Evolutionary conservation across 2,113 vertebrate genomes (phyloP), one percentile per base, ranked within the genome.

Genomic region (Myotis yumanensis): DNA sequence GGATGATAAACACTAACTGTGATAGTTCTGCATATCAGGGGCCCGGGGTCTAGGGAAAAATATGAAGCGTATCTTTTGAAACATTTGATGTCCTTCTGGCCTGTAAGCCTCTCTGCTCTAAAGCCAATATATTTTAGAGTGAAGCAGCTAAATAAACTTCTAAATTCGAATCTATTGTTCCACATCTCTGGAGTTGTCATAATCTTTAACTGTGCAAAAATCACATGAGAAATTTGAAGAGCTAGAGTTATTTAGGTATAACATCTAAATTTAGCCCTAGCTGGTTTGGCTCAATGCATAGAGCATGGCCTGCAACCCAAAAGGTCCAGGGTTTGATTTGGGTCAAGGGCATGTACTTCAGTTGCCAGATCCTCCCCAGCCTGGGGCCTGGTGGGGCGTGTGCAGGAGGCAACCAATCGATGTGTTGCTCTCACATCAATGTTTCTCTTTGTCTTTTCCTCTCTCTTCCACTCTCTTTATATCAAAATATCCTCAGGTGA

Each of bases 111-210:
- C 66, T 93, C 64, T 89, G 48, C 79, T 69, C 68, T 51, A 95
- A 84, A 59, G 84, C 35, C 28, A 89, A 62, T 75, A 90, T 85
- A 69, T 11, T 3, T 66, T 51, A 86, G 30, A 91, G 25, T 48
- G 81, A 54, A 90, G 79, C n/a, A 83, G 64, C 48, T 57, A 93
- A 82, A 2, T 92, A 92, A 94, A 91, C 62, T 88, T 96, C 83
- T 69, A 93, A 93, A 75, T 96, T 93, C 96, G 86, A 97, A 92
- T 84, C 72, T 82, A 82, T 79, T 91, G 59, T 95, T 94, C 84
- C 23, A 57, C 86, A 11, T 91, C 62, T 8, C n/a, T 90, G 72
- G 80, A 93, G 11, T 37, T 91, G 48, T 87, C 84, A 89, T 64
- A 43, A 59, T 89, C 51, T 54, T 77, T 68, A 94, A 85, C 83